phyloP scores from a whole-genome alignment of 2,888 invertebrate species.

The Aradus depressus region DNA sequence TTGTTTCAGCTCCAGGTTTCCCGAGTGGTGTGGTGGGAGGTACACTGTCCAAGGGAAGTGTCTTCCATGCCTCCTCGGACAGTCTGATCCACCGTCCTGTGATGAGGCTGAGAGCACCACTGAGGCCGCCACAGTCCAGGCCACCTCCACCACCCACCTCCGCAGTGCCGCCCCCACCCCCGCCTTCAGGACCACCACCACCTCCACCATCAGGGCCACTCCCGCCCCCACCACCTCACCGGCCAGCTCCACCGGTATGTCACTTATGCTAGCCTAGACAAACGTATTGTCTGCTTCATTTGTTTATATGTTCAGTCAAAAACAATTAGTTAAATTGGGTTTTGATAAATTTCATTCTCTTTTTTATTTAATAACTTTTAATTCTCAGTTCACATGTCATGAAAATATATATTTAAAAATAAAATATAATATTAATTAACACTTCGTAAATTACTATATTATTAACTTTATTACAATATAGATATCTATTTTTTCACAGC shows the following conservation, averaged over 20 bases:
- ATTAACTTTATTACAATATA: no score
- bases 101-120: conserved; percentile 42
- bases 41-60: conserved; percentile 39
- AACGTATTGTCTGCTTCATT: neutral
- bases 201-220: conserved; percentile 32
- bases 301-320: no score
- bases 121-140: conserved; percentile 43
- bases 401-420: no score
- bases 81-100: conserved; percentile 35
- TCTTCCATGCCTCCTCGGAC: conserved; percentile 45
- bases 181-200: conserved; percentile 33
- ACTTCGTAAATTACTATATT: no score
- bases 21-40: no score
- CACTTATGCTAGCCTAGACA: neutral
- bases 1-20: conserved; percentile 19
- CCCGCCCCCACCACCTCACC: conserved; percentile 28
- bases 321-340: no score
- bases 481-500: neutral
- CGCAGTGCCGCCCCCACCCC: conserved; percentile 31
- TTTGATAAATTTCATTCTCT: neutral
- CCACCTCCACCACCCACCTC: conserved; percentile 47
- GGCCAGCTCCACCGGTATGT: conserved; percentile 27
- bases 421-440: no score
- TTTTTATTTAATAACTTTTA: neutral
- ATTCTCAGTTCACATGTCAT: no score